Evolutionary conservation across 2,113 vertebrate species (phyloP).

Genomic region (Rhynchomys soricoides): DNA sequence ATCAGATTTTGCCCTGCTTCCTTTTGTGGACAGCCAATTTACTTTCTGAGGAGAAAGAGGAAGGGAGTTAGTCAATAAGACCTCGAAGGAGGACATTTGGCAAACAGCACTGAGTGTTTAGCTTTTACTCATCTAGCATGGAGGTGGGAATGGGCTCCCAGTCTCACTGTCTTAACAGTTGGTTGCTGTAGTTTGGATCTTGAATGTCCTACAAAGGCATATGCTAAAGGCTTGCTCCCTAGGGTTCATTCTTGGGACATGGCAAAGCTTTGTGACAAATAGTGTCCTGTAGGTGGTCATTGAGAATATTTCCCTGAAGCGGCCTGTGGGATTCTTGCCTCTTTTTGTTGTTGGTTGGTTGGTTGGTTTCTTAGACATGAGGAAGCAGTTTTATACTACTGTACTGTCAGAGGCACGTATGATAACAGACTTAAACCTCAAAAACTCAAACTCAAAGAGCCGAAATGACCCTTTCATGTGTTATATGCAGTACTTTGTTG

Average conservation of each 20-base stretch:
- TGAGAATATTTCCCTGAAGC: not conserved
- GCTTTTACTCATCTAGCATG: not conserved
- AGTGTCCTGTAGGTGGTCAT: not conserved
- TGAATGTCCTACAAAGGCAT: not conserved
- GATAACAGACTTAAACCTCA: not conserved
- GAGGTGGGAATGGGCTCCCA: not conserved
- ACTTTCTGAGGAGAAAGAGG: not conserved
- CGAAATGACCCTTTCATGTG: not conserved
- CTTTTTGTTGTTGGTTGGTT: no score
- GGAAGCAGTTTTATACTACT: not conserved
- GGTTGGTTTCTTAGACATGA: no score
- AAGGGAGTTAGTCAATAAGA: not conserved
- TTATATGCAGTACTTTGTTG: not conserved
- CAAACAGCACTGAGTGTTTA: not conserved
- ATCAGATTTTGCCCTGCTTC: not conserved
- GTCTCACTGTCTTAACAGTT: not conserved
- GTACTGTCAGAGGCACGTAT: not conserved
- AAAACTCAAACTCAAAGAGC: not conserved
- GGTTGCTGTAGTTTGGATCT: not conserved
- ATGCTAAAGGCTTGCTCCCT: not conserved
- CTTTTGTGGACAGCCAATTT: not conserved
- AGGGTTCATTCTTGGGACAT: not conserved
- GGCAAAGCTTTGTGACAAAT: not conserved
- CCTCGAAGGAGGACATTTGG: not conserved
- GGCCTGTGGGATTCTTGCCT: not conserved